Percentiles rank a stretch among this genome's conserved stretches.
Evolutionary conservation across 2,113 vertebrate species (phyloP).

Genomic region (Okapia johnstoni): DNA sequence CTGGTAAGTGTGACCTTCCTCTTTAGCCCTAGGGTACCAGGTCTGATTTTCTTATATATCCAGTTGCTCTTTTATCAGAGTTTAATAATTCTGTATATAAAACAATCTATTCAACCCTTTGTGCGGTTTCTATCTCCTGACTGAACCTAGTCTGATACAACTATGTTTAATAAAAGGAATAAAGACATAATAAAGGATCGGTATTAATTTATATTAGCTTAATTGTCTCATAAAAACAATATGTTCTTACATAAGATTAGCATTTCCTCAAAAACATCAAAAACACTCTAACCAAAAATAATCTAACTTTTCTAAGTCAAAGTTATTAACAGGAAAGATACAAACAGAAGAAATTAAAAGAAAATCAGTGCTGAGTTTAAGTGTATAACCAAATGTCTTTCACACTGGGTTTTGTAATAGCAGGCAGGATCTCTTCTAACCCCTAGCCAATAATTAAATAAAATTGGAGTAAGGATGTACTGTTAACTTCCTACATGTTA

Average conservation of each 20-base stretch:
- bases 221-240: constrained; percentile 21
- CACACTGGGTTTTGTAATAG: not conserved
- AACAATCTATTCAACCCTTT: not conserved
- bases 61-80: not conserved
- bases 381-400: not conserved
- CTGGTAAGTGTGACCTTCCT: not conserved
- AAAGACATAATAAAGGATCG: not conserved
- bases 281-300: not conserved
- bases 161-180: constrained; percentile 4
- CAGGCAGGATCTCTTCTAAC: not conserved
- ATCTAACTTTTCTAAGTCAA: not conserved
- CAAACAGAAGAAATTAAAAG: not conserved
- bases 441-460: not conserved
- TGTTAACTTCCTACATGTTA: not conserved
- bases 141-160: not conserved
- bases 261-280: not conserved
- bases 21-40: not conserved
- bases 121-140: not conserved
- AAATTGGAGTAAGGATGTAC: not conserved
- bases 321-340: constrained; percentile 1
- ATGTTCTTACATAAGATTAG: not conserved
- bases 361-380: not conserved
- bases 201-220: not conserved
- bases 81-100: not conserved
- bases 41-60: not conserved